A percentile compares a stretch with the other conserved stretches of the same genome.
Conservation (phyloP, 1,140 invertebrate species). For the Pachypeltis micranthus region DNA sequence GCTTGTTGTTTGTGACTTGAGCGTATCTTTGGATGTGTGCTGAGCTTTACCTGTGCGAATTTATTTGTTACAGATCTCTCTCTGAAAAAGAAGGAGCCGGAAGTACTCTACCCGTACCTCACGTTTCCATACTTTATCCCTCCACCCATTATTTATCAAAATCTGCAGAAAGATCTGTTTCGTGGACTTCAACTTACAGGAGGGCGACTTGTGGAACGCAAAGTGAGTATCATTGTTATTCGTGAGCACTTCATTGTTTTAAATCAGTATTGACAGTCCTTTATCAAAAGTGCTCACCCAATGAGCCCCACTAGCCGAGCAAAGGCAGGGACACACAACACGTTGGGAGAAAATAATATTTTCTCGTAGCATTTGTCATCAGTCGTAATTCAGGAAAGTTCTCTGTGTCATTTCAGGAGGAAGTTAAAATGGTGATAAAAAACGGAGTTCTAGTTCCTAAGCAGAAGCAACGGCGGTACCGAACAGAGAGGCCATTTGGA, state of each 20-base stretch:
- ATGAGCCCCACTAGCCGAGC: too few species aligned
- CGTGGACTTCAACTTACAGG: conserved; percentile 53
- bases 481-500: conserved; percentile 79
- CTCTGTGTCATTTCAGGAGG: conserved; percentile 24
- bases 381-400: too few species aligned
- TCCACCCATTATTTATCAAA: conserved; percentile 42
- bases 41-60: too few species aligned
- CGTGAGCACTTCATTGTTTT: too few species aligned
- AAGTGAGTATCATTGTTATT: too few species aligned
- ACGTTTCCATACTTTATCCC: conserved; percentile 24
- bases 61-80: conserved; percentile 1
- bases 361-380: too few species aligned
- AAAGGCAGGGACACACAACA: too few species aligned
- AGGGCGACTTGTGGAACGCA: conserved; percentile 41
- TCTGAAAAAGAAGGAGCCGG: background rate
- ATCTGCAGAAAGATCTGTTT: conserved; percentile 51
- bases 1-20: too few species aligned
- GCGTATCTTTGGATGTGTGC: too few species aligned
- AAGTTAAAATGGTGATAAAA: conserved; percentile 76
- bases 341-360: too few species aligned
- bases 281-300: too few species aligned
- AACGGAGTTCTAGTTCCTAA: conserved; percentile 80
- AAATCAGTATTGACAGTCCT: too few species aligned
- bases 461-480: conserved; percentile 77
- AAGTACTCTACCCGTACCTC: background rate